Evolutionary conservation across 2,113 vertebrate species (phyloP), one percentile per base, ranked within the genome.

Genomic region (Scartelaos histophorus): DNA sequence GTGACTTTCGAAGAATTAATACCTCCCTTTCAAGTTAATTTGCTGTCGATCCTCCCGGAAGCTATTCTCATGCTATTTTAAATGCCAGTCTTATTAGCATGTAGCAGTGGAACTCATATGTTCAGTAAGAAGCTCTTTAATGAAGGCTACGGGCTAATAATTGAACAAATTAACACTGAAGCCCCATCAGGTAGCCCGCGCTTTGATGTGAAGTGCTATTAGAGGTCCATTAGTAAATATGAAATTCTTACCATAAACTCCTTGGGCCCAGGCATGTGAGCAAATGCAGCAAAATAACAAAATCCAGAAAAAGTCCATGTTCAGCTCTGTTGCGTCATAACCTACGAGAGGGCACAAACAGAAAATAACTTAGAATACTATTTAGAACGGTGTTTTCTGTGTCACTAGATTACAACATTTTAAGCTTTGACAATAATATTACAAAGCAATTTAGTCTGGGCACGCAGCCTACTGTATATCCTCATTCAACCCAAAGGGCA

Each of bases 221-320:
- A 24, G 49, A 25, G 47, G 72, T 51, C 11, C 67, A 46, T 71
- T 65, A 47, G 67, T 69, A 71, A 80, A 80, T 29, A 71, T 21
- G 34, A 57, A 11, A 1, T 22, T 84, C 93, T 92, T 93, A 94
- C 94, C 94, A 80, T 94, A 94, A 83, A 94, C 94, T 79, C 94
- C 94, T 91, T 94, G 94, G 62, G 90, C 88, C 86, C 76, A 81
- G 66, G 86, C 76, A 22, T 87, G 88, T 66, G 85, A 86, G 66
- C 83, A 90, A 74, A 91, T 70, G 76, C 92, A 85, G 83, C 90
- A 91, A 89, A 94, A 92, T 73, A 94, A 92, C 85, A 94, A 88
- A 90, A 94, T 93, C 94, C 93, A 94, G 80, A 93, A 91, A 90
- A 93, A 81, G 83, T 93, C 94, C 94, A 94, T 94, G 86, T 93